phyloP scores from a whole-genome alignment of 1,140 invertebrate genomes.

The Nasonia giraulti region DNA sequence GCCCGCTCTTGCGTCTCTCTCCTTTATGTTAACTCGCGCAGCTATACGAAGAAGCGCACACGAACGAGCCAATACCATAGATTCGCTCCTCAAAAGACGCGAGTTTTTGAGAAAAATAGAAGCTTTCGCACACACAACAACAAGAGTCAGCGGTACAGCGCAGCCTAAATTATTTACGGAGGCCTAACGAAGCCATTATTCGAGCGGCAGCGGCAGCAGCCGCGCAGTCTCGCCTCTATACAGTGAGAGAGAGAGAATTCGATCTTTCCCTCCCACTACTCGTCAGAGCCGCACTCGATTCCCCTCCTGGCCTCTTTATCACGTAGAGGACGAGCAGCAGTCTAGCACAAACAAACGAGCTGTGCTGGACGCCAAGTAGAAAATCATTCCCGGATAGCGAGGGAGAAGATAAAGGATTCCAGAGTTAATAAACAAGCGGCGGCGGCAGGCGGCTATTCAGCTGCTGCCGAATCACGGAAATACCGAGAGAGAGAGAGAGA shows the following conservation, averaged over 20 bases:
- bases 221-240: background rate
- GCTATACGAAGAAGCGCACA: background rate
- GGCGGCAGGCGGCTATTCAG: background rate
- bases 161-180: slow-evolving; percentile 36
- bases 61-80: background rate
- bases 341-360: slow-evolving; percentile 60
- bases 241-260: background rate
- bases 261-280: background rate
- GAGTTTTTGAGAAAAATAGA: background rate
- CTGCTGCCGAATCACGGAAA: slow-evolving; percentile 17
- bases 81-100: too few species aligned
- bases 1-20: slow-evolving; percentile 55
- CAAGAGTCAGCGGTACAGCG: background rate
- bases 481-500: background rate
- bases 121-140: background rate
- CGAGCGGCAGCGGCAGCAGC: background rate
- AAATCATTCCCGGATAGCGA: background rate
- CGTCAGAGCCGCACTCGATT: background rate
- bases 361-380: slow-evolving; percentile 50
- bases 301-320: slow-evolving; percentile 54
- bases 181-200: slow-evolving; percentile 44
- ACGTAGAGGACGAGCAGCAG: slow-evolving; percentile 54
- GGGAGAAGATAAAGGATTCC: slow-evolving; percentile 22
- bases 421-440: slow-evolving; percentile 26
- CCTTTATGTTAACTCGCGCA: slow-evolving; percentile 59